phyloP scores from a whole-genome alignment of 2,888 invertebrate species.

The Mythimna lalbum region DNA sequence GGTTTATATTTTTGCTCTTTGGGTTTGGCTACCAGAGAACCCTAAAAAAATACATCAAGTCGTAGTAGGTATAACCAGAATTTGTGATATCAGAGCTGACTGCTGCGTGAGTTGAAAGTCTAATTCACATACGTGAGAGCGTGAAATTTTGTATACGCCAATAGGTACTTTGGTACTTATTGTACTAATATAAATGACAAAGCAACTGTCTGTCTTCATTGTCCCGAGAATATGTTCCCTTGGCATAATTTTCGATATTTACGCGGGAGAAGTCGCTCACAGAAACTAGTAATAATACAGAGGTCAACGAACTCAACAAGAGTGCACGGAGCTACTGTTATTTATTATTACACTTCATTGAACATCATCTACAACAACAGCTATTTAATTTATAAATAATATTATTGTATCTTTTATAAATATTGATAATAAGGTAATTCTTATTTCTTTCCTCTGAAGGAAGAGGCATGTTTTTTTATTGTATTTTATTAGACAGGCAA shows the following conservation, averaged over 20 bases:
- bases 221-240: background rate
- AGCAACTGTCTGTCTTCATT: too few species aligned
- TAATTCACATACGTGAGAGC: too few species aligned
- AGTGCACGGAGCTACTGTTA: slow-evolving; percentile 14
- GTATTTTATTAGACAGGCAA: background rate
- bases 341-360: slow-evolving; percentile 29
- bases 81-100: background rate
- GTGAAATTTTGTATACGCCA: too few species aligned
- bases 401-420: slow-evolving; percentile 4
- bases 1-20: background rate
- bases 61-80: background rate
- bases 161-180: too few species aligned
- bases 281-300: background rate
- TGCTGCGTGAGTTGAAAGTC: too few species aligned
- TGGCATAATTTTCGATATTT: background rate
- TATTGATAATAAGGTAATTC: background rate
- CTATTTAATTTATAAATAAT: slow-evolving; percentile 5
- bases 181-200: too few species aligned
- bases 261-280: background rate
- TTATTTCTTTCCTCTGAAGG: background rate
- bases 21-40: background rate
- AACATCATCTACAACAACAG: slow-evolving; percentile 2
- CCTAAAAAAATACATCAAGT: background rate
- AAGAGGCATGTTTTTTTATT: background rate
- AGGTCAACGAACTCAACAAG: slow-evolving; percentile 31